phyloP scores from a whole-genome alignment of 2,888 invertebrate genomes.

The Nomada lathburiana region DNA sequence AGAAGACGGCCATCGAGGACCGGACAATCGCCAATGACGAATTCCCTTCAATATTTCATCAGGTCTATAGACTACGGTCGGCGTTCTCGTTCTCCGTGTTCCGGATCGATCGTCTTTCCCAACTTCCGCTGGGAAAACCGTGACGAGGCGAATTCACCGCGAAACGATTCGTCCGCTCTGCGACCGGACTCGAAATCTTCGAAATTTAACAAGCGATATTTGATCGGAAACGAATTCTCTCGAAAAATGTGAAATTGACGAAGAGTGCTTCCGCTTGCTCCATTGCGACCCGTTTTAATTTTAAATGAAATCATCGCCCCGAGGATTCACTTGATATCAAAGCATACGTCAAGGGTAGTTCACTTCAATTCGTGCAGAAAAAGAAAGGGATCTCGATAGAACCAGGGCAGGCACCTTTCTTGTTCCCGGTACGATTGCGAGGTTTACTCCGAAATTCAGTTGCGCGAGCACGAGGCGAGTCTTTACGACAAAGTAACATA shows the following conservation, averaged over 20 bases:
- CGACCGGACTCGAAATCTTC: background rate
- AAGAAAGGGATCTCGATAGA: background rate
- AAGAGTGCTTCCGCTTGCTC: too few relatives aligned
- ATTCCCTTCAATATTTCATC: constrained; percentile 77
- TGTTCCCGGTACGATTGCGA: background rate
- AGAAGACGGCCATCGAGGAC: constrained; percentile 33
- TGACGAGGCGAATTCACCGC: constrained; percentile 29
- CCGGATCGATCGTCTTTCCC: constrained; percentile 48
- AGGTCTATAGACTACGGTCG: constrained; percentile 67
- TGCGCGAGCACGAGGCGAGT: constrained; percentile 22
- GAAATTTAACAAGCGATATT: background rate
- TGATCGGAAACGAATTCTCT: background rate
- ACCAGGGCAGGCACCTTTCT: background rate
- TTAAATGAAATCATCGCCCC: too few relatives aligned
- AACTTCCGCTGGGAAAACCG: constrained; percentile 32
- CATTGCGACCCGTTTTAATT: background rate
- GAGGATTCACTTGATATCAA: too few relatives aligned
- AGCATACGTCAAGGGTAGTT: too few relatives aligned
- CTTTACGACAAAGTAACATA: constrained; percentile 54
- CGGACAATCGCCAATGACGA: constrained; percentile 76
- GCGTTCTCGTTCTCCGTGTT: constrained; percentile 37
- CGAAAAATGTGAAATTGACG: too few relatives aligned
- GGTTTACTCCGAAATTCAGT: constrained; percentile 7
- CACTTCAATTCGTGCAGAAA: too few relatives aligned
- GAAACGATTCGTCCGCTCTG: constrained; percentile 1